phyloP scores from a whole-genome alignment of 2,797 vertebrate genomes.

The Holocentrus rufus region DNA sequence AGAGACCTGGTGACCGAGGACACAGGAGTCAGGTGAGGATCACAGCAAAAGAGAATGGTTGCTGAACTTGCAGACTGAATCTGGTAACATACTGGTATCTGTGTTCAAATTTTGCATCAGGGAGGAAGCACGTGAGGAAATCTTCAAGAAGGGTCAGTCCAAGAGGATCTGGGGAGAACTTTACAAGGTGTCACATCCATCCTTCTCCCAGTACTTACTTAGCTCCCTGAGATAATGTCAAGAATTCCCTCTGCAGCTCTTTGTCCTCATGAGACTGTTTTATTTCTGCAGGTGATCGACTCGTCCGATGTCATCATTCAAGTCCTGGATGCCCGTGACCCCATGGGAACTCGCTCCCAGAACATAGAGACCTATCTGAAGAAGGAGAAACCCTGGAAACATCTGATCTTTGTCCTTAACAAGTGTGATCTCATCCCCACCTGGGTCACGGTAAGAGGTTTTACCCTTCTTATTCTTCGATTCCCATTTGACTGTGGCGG shows the following conservation, averaged over 20 bases:
- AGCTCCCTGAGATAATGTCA: not conserved
- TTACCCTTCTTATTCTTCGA: not conserved
- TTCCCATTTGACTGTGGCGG: not conserved
- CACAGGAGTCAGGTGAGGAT: conserved; percentile 89
- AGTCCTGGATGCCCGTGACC: conserved; percentile 96
- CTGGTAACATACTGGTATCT: not conserved
- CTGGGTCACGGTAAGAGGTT: conserved; percentile 92
- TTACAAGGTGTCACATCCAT: conserved; percentile 88
- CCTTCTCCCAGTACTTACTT: not conserved
- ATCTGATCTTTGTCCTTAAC: conserved; percentile 97
- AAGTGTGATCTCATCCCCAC: conserved; percentile 98
- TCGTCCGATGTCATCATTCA: conserved; percentile 98
- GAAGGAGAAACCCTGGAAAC: conserved; percentile 98
- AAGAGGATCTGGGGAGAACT: conserved; percentile 99
- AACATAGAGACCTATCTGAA: conserved; percentile 95
- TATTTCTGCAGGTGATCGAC: conserved; percentile 89
- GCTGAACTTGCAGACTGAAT: not conserved
- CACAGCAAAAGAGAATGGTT: too few relatives aligned
- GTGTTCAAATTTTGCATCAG: conserved; percentile 70
- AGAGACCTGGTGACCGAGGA: conserved; percentile 91
- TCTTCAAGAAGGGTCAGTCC: conserved; percentile 98
- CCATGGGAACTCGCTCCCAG: conserved; percentile 92
- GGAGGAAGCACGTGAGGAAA: conserved; percentile 91
- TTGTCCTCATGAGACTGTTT: conserved; percentile 2
- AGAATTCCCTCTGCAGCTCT: conserved; percentile 8